These are phyloP conservation scores for Sebastolobus altivelis DNA, from an alignment of 2,797 vertebrate species.

Conservation along the genomic window DNA sequence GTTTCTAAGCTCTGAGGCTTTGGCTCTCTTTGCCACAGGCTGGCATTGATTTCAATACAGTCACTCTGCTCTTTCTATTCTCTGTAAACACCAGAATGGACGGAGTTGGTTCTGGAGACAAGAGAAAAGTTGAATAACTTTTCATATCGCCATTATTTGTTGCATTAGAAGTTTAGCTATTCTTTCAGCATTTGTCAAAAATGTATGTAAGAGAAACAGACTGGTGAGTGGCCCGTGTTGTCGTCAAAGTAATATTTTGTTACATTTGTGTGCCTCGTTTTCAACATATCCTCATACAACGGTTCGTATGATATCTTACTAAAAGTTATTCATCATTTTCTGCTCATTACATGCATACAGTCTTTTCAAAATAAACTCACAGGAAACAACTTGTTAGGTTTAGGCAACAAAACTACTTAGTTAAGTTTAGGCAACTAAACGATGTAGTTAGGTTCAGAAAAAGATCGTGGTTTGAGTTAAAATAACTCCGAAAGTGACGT, in stretches of 20 bases:
- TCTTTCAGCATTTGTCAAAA: background rate
- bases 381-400: no score
- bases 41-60: background rate
- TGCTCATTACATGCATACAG: no score
- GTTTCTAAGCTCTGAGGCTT: constrained; percentile 28
- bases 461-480: no score
- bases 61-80: constrained; percentile 1
- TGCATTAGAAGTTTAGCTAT: background rate
- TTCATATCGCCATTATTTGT: background rate
- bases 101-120: background rate
- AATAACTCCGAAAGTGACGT: no score
- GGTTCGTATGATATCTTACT: no score
- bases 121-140: background rate
- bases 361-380: no score
- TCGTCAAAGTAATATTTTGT: background rate
- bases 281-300: no score
- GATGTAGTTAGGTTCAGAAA: rapidly evolving
- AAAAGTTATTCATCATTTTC: no score
- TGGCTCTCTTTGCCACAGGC: background rate
- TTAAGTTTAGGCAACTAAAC: no score
- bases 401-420: no score
- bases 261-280: background rate
- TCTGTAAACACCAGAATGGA: constrained; percentile 6
- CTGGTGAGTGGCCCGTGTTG: background rate
- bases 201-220: background rate